Conservation (phyloP, 2,113 vertebrate species). For the Felis chaus region DNA sequence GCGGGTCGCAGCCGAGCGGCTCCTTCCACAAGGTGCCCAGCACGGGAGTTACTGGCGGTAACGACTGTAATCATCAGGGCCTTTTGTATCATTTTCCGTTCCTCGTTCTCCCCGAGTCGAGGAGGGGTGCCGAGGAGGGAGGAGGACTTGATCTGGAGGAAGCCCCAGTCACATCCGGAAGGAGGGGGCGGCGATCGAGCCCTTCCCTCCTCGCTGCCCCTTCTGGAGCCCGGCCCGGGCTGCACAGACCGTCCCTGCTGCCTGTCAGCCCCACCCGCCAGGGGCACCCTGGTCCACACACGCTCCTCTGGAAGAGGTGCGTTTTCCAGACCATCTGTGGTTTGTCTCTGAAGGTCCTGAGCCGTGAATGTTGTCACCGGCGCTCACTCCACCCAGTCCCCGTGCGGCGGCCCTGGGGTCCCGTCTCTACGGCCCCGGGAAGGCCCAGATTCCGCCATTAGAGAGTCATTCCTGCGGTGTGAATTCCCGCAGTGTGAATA, state of each 20-base stretch:
- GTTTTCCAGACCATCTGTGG: neutral
- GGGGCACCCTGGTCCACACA: rapidly evolving
- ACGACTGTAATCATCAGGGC: too few relatives aligned
- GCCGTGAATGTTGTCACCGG: neutral
- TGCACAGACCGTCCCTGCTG: neutral
- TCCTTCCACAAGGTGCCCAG: too few relatives aligned
- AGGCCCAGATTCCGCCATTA: neutral
- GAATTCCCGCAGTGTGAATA: too few relatives aligned
- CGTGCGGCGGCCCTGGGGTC: neutral
- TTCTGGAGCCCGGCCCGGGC: neutral
- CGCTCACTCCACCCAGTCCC: neutral
- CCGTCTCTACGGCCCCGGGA: neutral
- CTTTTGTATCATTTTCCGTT: neutral
- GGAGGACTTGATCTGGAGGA: conserved; percentile 62
- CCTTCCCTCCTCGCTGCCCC: neutral
- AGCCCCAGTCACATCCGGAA: conserved; percentile 44
- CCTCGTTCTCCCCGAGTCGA: neutral
- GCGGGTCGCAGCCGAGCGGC: neutral
- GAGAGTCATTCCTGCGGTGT: neutral
- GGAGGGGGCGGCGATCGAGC: neutral
- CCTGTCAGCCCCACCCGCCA: rapidly evolving
- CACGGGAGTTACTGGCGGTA: too few relatives aligned
- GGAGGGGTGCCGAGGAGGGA: conserved; percentile 12
- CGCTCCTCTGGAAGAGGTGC: neutral
- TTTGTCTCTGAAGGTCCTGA: too few relatives aligned